Evolutionary conservation across 2,888 invertebrate genomes (phyloP), one percentile per base, ranked within the genome.

Genomic region (Subacronicta megacephala): DNA sequence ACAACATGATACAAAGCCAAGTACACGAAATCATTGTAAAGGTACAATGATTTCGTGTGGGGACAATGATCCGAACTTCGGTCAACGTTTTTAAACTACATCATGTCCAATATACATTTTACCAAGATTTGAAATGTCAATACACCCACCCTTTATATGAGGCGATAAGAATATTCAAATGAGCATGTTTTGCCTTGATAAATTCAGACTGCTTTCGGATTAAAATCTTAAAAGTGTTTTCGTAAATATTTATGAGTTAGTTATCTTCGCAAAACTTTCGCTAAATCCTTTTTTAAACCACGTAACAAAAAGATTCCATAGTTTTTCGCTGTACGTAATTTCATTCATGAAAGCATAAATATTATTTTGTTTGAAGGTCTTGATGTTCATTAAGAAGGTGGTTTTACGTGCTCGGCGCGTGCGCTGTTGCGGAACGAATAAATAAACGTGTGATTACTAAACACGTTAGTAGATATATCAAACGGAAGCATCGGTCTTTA

Each of bases 331-430:
- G 17, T 16, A 46, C 38, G 29, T 44, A 40, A 57, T 57, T 62
- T 59, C 55, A 66, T 66, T 62, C 55, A 74, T 50, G 23, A 57
- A 58, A 61, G 9, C 40, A 20, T 45, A 18, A 17, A 5, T 40
- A 41, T 52, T 31, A 41, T 37, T 50, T 51, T 37, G 26, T 38
- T 41, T 44, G 53, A 47, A 56, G 45, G 37, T 50, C 47, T 49
- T 45, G 13, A 17, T 41, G 37, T 50, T 38, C 26, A 44, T 37
- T 35, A 55, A 70, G 33, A 41, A 6, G 1, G 42, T 40, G n/a
- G 38, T 36, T 43, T 42, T 40, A 56, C 40, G 29, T 26, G 16
- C 20, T 43, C 38, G 31, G 12, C 7, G 31, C 23, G 51, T 23
- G 12, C 43, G 31, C 37, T 36, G 23, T 18, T n/a, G 26, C 44